Evolutionary conservation across 2,797 vertebrate genomes (phyloP), one percentile per base, ranked within the genome.

Genomic region (Chelmon rostratus): DNA sequence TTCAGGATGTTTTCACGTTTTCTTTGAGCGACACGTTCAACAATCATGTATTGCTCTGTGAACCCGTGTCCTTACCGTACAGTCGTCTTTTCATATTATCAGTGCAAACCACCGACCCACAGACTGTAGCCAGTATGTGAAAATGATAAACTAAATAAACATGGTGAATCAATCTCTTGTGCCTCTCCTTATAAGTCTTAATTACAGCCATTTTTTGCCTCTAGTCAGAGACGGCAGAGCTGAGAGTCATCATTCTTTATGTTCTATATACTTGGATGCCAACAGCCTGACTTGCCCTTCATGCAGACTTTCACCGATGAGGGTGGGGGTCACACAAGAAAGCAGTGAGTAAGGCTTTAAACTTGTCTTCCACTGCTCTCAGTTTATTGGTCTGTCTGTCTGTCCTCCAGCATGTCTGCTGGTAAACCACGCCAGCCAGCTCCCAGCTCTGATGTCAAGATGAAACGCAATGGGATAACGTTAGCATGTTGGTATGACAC

Each of bases 291-390:
- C 40, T 11, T 23, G 25, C 4, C 13, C 7, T 56, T 23, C 11
- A 8, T 54, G 31, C 59, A 85, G 46, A 86, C 68, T 61, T 76
- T 81, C 58, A 38, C 38, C 1, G 5, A 7, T 53, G 28, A 78
- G 47, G 35, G n/a, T n/a, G 81, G 71, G 87, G 63, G n/a, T 82
- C 52, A 68, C 35, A 5, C 1, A 46, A 7, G 11, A 2, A 40
- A 38, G 33, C 46, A 28, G 19, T 85, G 76, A 78, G 19, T 74
- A 72, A 78, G 0, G 10, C 7, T 67, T 35, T 2, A 38, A 38
- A 33, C 65, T 69, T 54, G 23, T 67, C 64, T 85, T 50, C 21
- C 18, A 11, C 33, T 46, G 9, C 40, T 63, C 62, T 74, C 53
- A 57, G 7, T 6, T 0, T 35, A 33, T 70, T 52, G 46, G 58